These are phyloP conservation scores for Drosophila orosa DNA, from an alignment of 1,140 invertebrate species.

Conservation along the genomic window DNA sequence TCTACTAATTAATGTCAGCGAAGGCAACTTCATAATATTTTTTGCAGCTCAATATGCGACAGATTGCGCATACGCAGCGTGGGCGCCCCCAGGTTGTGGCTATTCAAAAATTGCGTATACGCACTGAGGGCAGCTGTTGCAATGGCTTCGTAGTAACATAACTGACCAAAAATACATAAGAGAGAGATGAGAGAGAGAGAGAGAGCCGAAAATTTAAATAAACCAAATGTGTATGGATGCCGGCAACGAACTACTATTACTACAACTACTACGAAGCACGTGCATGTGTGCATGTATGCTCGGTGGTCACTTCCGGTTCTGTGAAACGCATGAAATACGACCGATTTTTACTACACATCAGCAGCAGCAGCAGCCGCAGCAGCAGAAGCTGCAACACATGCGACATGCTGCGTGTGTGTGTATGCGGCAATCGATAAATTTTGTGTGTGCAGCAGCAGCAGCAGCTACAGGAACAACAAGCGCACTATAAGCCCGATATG, in stretches of 20 bases:
- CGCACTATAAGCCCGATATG: conserved; percentile 56
- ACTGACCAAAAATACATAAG: conserved; percentile 48
- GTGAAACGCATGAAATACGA: conserved; percentile 77
- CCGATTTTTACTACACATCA: conserved; percentile 79
- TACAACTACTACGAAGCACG: conserved; percentile 68
- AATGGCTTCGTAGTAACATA: conserved; percentile 21
- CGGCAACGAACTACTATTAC: conserved; percentile 61
- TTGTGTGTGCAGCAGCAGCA: conserved; percentile 57
- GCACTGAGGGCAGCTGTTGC: conserved; percentile 62
- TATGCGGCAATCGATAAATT: conserved; percentile 77
- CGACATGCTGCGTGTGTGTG: conserved; percentile 57
- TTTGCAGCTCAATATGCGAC: conserved; percentile 6
- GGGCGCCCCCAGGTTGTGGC: background rate
- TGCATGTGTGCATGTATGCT: conserved; percentile 19
- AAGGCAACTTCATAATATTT: conserved; percentile 12
- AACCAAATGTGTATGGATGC: conserved; percentile 69
- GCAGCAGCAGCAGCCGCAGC: conserved; percentile 53
- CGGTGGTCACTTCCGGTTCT: conserved; percentile 69
- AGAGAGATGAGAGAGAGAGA: background rate
- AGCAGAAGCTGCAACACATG: conserved; percentile 26
- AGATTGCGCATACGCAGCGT: conserved; percentile 69
- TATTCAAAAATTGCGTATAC: conserved; percentile 69
- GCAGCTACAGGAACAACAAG: conserved; percentile 26
- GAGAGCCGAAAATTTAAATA: conserved; percentile 73
- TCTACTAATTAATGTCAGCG: conserved; percentile 63